Evolutionary conservation across 2,888 invertebrate genomes (phyloP), one percentile per base, ranked within the genome.

Genomic region (Amiota minor): DNA sequence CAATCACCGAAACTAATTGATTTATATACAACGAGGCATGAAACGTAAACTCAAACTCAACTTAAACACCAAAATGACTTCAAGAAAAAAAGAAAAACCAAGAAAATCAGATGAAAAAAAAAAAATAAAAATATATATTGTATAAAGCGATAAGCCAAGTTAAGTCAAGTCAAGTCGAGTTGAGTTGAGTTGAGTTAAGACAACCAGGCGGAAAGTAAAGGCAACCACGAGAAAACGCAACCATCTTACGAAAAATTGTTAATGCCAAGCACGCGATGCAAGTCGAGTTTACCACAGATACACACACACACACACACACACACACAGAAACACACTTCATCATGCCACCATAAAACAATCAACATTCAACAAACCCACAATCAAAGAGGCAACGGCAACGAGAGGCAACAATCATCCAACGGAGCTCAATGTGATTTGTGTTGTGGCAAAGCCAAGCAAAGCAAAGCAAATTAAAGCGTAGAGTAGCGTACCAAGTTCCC

Each of bases 1-100:
- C 67, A 68, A 68, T 68, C 67, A 23, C 50, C 67, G 67, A 68
- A 68, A 68, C 67, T 68, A 68, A 68, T 68, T 68, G 67, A 68
- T 68, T 68, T 68, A 50, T 47, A 68, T 47, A 68, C 65, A 65
- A 11, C 46, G 46, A 46, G 35, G 35, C 35, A 35, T 35, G 35
- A 35, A 35, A 35, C 35, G 2, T 35, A 35, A 35, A 35, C 35
- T 35, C 14, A 65, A 45, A 64, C 46, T 14, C 46, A 47, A 12
- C 56, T 16, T 10, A 59, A 11, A 20, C 18, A 20, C 10, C 59
- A 53, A 53, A 16, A 16, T n/a, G 53, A 45, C 62, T 62, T 62
- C n/a, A 45, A 62, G 12, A 53, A 11, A 12, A 6, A 53, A 53
- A 53, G 14, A 16, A 14, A 16, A 14, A 16, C 14, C 16, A 53